Conservation (phyloP, 2,797 vertebrate genomes). For the Myotis pilosus region DNA sequence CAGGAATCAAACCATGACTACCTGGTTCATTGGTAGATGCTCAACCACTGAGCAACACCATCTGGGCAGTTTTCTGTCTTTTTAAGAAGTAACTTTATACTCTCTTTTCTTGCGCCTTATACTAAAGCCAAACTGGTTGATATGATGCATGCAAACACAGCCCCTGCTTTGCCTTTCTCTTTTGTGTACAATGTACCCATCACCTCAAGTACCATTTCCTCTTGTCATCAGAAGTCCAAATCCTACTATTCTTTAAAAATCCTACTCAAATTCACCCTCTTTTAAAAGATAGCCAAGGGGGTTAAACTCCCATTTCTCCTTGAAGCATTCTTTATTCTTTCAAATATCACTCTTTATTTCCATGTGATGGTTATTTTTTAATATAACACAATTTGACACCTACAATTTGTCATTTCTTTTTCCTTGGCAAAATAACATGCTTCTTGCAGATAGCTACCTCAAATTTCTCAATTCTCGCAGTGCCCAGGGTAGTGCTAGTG, state of each 20-base stretch:
- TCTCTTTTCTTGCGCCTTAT: background rate
- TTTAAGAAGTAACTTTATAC: background rate
- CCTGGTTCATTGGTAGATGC: too few species aligned
- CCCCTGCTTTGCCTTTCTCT: background rate
- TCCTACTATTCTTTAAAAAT: background rate
- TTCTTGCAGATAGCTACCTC: background rate
- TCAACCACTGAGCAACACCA: too few species aligned
- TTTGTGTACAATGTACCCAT: background rate
- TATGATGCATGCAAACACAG: accelerated
- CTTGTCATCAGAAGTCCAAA: background rate
- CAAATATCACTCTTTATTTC: background rate
- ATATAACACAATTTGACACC: background rate
- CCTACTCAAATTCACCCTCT: background rate
- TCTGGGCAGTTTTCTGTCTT: background rate
- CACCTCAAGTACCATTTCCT: background rate
- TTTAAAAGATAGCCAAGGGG: background rate
- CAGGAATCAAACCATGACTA: too few species aligned
- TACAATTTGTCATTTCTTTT: background rate
- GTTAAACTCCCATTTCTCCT: background rate
- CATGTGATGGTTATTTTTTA: background rate
- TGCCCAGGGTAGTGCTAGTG: background rate
- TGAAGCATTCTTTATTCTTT: background rate
- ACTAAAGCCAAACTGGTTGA: background rate
- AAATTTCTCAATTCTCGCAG: background rate
- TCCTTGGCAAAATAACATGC: background rate